These are phyloP conservation scores for Ranitomeya variabilis DNA, from an alignment of 2,113 vertebrate species.

Conservation along the genomic window DNA sequence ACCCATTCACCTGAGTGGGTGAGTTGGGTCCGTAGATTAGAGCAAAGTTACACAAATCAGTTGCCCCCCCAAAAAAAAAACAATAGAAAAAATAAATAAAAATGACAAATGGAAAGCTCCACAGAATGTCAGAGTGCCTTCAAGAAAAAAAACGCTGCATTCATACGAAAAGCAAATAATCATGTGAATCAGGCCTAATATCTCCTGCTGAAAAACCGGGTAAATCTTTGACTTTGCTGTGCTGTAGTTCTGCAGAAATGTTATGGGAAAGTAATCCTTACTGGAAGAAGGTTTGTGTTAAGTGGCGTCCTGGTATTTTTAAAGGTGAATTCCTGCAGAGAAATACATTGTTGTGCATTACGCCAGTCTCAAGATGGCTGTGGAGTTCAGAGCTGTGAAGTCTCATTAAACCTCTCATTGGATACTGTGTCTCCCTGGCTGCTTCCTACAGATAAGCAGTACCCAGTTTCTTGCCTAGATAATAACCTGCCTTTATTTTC, in stretches of 20 bases:
- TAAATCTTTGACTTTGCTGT: neutral
- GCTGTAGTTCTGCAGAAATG: neutral
- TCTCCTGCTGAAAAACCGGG: neutral
- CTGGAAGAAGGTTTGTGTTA: neutral
- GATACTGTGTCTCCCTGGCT: neutral
- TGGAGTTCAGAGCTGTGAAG: neutral
- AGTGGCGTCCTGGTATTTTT: neutral
- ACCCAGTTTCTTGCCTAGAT: neutral
- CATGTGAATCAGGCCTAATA: too few species aligned
- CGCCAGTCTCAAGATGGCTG: neutral
- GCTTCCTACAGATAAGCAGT: slow-evolving; percentile 28
- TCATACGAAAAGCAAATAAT: too few species aligned
- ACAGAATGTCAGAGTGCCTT: too few species aligned
- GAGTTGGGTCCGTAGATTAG: too few species aligned
- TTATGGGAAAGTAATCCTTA: neutral
- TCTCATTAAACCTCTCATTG: neutral
- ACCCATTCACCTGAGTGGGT: too few species aligned
- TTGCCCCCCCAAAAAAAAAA: too few species aligned
- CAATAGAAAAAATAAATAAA: too few species aligned
- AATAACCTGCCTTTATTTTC: neutral
- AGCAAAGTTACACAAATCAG: too few species aligned
- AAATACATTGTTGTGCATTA: neutral
- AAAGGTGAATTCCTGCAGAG: neutral
- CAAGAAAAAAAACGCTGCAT: too few species aligned
- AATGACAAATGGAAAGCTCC: too few species aligned